Conservation (phyloP, 1,140 invertebrate genomes). For the Trachymyrmex septentrionalis region DNA sequence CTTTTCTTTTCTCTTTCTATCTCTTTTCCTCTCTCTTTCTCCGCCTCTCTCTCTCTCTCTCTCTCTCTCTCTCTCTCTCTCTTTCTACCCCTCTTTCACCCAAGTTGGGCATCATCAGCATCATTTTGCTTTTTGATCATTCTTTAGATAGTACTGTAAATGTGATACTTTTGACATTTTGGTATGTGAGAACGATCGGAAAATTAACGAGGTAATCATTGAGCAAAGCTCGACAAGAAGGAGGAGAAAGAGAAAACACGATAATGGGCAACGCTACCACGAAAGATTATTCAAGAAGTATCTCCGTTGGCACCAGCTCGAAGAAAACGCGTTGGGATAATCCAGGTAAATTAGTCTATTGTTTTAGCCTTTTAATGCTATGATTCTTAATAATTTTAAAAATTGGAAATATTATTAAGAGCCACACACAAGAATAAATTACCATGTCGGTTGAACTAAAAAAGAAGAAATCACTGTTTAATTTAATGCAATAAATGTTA, state of each 20-base stretch:
- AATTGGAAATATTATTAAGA: neutral
- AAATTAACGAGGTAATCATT: conserved; percentile 62
- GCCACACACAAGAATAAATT: neutral
- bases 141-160: conserved; percentile 33
- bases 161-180: conserved; percentile 54
- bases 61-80: conserved; percentile 16
- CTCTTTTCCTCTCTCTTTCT: conserved; percentile 24
- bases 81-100: conserved; percentile 20
- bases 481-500: too few species aligned
- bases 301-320: conserved; percentile 67
- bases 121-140: conserved; percentile 48
- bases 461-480: too few species aligned
- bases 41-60: neutral
- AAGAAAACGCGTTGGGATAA: conserved; percentile 83
- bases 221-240: conserved; percentile 63
- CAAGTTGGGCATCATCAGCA: conserved; percentile 36
- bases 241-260: conserved; percentile 45
- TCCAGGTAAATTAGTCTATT: conserved; percentile 79
- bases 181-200: conserved; percentile 28
- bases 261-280: conserved; percentile 84
- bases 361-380: neutral
- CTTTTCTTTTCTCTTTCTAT: conserved; percentile 32
- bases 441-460: too few species aligned
- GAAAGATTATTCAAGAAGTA: conserved; percentile 78
- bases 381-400: neutral